phyloP scores from a whole-genome alignment of 2,113 vertebrate genomes.

The Python bivittatus region DNA sequence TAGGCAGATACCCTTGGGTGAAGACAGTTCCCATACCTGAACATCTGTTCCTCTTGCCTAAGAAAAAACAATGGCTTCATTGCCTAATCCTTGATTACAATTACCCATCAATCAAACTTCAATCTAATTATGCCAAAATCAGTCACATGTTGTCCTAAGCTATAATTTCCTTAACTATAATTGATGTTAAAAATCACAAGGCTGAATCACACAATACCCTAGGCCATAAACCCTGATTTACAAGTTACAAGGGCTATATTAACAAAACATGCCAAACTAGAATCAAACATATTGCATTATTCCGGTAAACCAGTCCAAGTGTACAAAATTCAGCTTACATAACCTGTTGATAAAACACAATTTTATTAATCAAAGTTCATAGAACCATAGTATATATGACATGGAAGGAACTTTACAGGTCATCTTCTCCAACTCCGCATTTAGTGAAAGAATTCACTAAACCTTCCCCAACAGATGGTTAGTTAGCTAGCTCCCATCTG shows the following conservation, averaged over 20 bases:
- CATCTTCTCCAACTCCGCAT: not conserved
- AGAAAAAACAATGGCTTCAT: not conserved
- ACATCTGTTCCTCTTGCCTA: not conserved
- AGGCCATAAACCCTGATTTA: not conserved
- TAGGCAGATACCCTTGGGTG: not conserved
- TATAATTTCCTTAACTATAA: not conserved
- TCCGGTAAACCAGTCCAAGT: not conserved
- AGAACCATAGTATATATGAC: not conserved
- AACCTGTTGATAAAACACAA: not conserved
- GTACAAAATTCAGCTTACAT: not conserved
- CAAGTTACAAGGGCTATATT: not conserved
- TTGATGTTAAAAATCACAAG: not conserved
- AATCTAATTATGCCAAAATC: not conserved
- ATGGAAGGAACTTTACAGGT: not conserved
- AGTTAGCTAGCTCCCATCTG: not conserved
- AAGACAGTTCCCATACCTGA: not conserved
- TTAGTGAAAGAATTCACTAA: not conserved
- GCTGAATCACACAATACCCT: not conserved
- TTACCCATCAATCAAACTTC: not conserved
- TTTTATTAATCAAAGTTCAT: not conserved
- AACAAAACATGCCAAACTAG: not conserved
- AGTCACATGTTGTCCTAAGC: not conserved
- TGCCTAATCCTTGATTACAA: not conserved
- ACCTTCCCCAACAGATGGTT: not conserved
- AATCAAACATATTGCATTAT: not conserved